Evolutionary conservation across 2,888 invertebrate genomes (phyloP), one percentile per base, ranked within the genome.

Genomic region (Acronicta aceris): DNA sequence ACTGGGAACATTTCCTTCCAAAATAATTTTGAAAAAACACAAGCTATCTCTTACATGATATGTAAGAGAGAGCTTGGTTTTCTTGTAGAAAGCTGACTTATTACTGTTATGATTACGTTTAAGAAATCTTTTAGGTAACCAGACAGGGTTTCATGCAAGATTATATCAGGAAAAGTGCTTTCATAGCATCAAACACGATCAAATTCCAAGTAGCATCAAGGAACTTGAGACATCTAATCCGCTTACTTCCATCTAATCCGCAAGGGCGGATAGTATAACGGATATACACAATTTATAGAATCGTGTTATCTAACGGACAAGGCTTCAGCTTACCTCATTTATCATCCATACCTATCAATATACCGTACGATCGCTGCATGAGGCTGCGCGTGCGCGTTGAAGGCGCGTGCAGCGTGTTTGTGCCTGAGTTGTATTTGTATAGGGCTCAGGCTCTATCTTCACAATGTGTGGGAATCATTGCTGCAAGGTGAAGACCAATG

Each of bases 231-330:
- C 43, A 15, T 45, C 13, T 43, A 53, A 71, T 36, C 43, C 38
- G 52, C 65, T 71, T 52, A 61, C 45, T 48, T 67, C 50, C 49
- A 66, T 50, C 30, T 56, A 48, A 67, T 68, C 73, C 61, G 40
- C 57, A 69, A 53, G 70, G 64, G 43, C 49, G 51, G 62, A 49
- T 68, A 52, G 62, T 54, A 69, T 70, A 74, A 70, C 69, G 74
- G 69, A 71, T 54, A 70, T 71, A 53, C 45, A 70, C 71, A 66
- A 52, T 55, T 73, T 62, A 71, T 74, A 66, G 43, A 74, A 63
- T 61, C 71, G 61, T 63, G 76, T 74, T 75, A 63, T 40, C 53
- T 78, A 78, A 76, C 78, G 65, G 78, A 58, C 54, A 42, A 55
- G 66, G 55, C 56, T 72, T 56, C 53, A 78, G 57, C 48, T 64